phyloP scores from a whole-genome alignment of 2,888 invertebrate genomes.

The Tyria jacobaeae region DNA sequence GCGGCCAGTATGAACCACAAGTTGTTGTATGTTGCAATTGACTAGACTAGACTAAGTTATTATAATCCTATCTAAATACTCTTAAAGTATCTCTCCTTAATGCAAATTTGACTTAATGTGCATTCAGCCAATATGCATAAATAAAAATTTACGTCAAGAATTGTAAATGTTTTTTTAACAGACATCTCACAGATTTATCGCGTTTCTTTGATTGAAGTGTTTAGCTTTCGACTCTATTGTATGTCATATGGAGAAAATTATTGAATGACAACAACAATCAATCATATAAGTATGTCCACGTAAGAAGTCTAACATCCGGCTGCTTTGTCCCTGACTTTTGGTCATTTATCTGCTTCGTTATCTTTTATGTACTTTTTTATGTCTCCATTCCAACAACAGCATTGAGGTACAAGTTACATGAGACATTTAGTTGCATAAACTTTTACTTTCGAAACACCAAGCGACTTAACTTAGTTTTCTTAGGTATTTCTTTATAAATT shows the following conservation, averaged over 20 bases:
- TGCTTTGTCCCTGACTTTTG: slow-evolving; percentile 49
- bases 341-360: slow-evolving; percentile 60
- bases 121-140: no score
- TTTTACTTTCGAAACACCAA: no score
- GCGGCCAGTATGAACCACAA: not conserved
- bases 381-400: slow-evolving; percentile 51
- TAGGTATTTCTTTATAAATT: no score
- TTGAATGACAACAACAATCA: slow-evolving; percentile 28
- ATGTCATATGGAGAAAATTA: slow-evolving; percentile 4
- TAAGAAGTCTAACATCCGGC: slow-evolving; percentile 51
- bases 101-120: not conserved
- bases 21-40: slow-evolving; percentile 11
- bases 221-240: not conserved
- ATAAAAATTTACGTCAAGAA: not conserved
- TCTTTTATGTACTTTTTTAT: slow-evolving; percentile 55
- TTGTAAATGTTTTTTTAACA: no score
- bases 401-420: slow-evolving; percentile 49
- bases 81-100: not conserved
- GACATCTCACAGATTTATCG: no score
- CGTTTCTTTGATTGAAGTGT: not conserved
- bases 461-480: no score
- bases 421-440: not conserved
- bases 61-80: slow-evolving; percentile 7
- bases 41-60: slow-evolving; percentile 7
- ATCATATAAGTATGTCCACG: slow-evolving; percentile 41